phyloP scores from a whole-genome alignment of 2,113 vertebrate genomes.

The Salvator merianae region DNA sequence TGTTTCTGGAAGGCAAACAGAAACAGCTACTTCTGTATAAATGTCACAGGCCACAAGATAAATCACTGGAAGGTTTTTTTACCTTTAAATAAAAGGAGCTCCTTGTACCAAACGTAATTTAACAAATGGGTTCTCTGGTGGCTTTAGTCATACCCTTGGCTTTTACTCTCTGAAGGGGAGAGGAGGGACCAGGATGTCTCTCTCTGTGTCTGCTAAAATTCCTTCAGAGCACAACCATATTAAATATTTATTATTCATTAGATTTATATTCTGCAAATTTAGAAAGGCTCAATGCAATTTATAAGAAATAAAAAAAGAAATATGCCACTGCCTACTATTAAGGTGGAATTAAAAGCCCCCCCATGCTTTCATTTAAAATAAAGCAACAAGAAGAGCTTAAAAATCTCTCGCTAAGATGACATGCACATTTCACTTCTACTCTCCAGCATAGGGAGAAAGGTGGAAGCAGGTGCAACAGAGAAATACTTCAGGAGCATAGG shows the following conservation, averaged over 20 bases:
- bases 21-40: conserved; percentile 1
- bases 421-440: no score
- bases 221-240: not conserved
- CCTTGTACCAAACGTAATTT: not conserved
- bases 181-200: not conserved
- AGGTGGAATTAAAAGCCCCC: no score
- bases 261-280: no score
- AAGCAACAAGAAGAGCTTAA: no score
- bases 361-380: no score
- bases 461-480: not conserved
- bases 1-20: conserved; percentile 17
- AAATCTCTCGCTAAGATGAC: no score
- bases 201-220: not conserved
- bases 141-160: not conserved
- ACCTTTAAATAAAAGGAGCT: no score
- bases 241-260: no score
- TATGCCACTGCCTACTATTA: no score
- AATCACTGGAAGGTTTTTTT: not conserved
- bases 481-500: not conserved
- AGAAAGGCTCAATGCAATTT: no score
- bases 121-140: not conserved
- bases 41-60: not conserved
- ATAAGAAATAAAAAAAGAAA: no score
- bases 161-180: not conserved
- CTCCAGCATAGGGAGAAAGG: not conserved